These are phyloP conservation scores for Tetranychus piercei DNA, from an alignment of 2,888 invertebrate species.

Conservation along the genomic window DNA sequence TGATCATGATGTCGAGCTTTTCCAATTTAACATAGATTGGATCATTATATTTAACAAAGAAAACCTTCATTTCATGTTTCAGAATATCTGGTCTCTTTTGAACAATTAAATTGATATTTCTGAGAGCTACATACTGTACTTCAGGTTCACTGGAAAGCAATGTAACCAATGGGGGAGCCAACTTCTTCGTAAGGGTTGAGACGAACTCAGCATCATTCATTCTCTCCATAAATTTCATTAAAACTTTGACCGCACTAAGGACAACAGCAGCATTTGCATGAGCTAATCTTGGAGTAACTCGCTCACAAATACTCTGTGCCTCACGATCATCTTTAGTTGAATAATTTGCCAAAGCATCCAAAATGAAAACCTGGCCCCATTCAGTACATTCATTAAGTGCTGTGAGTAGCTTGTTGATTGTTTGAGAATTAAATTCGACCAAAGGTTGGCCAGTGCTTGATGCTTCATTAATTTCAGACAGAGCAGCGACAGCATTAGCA, in stretches of 20 bases:
- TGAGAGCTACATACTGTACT: constrained; percentile 92
- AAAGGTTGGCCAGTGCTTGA: constrained; percentile 82
- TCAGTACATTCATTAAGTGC: constrained; percentile 98
- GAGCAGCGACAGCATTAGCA: constrained; percentile 93
- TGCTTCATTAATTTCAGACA: constrained; percentile 94
- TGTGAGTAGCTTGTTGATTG: constrained; percentile 90
- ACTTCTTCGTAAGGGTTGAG: constrained; percentile 74
- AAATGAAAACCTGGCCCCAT: constrained; percentile 95
- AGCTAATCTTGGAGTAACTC: constrained; percentile 87
- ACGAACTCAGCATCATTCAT: constrained; percentile 84
- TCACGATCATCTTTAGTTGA: constrained; percentile 89
- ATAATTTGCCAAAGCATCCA: constrained; percentile 92
- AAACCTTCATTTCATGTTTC: constrained; percentile 99
- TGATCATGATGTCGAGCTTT: constrained; percentile 97
- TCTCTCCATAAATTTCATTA: constrained; percentile 98
- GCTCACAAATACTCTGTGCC: constrained; percentile 92
- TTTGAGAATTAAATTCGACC: constrained; percentile 89
- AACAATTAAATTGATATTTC: constrained; percentile 96
- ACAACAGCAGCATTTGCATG: constrained; percentile 99
- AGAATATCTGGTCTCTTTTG: constrained; percentile 96
- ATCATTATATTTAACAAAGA: constrained; percentile 99
- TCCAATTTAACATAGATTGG: constrained; percentile 98
- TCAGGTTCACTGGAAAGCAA: constrained; percentile 93
- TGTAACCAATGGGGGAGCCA: constrained; percentile 96
- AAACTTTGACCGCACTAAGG: constrained; percentile 81